A percentile compares a stretch with the other conserved stretches of the same genome.
Conservation (phyloP, 35 echinoderm and acorn worm species). For the Acanthaster planci region DNA sequence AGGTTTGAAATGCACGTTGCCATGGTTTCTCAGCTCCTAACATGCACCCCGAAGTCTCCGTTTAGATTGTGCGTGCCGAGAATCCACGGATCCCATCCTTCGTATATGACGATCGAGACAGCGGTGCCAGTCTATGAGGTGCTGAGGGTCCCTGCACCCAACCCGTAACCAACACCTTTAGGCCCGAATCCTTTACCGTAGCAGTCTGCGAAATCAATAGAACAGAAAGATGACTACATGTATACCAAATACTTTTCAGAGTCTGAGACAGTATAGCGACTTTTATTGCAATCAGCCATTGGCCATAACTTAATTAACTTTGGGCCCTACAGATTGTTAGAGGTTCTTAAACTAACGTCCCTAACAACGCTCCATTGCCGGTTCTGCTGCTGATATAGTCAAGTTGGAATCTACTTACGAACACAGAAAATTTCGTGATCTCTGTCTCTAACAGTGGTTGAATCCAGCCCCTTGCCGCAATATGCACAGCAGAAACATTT, state of each 20-base stretch:
- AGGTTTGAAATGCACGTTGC: too few relatives aligned
- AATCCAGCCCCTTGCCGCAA: neutral
- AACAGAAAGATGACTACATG: neutral
- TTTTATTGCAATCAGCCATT: neutral
- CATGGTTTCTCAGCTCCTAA: too few relatives aligned
- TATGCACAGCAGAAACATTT: constrained; percentile 24
- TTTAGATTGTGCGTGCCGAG: too few relatives aligned
- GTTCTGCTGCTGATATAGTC: neutral
- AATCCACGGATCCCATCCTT: too few relatives aligned
- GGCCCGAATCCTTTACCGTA: constrained; percentile 6
- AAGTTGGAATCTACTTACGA: neutral
- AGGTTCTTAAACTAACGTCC: neutral
- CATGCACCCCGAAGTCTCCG: too few relatives aligned
- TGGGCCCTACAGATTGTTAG: neutral
- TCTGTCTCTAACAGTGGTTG: neutral
- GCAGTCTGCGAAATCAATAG: neutral
- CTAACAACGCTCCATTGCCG: neutral
- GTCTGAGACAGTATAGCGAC: neutral
- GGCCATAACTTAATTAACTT: neutral
- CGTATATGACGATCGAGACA: too few relatives aligned
- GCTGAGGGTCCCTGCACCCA: neutral
- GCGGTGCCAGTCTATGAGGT: neutral
- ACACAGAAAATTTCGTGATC: constrained; percentile 5
- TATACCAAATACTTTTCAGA: neutral
- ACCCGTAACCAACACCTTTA: neutral